Evolutionary conservation across 1,140 invertebrate species (phyloP), one percentile per base, ranked within the genome.

Genomic region (Brachystomella parvula): DNA sequence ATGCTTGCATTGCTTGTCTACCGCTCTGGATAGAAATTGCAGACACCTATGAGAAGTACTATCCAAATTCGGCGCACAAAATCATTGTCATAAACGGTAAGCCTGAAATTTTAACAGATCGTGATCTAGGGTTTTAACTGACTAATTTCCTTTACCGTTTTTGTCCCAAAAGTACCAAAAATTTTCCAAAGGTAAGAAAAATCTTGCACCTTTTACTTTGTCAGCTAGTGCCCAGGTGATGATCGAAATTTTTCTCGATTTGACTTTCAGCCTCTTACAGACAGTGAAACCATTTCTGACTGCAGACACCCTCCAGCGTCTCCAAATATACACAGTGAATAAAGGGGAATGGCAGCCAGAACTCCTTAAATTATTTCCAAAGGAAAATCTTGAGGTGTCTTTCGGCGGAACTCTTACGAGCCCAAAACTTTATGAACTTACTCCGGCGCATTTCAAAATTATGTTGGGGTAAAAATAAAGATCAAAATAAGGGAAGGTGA

Each of bases 51-150:
- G 58, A 60, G 31, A 6, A 19, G 12, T 60, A 60, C 30, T 60
- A 60, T 60, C 58, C 58, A 28, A 15, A 60, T 6, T 29, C 19
- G 6, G 29, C 9, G 24, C 3, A 31, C 58, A 60, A 35, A 9
- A 60, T 60, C 33, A 32, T 32, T n/a, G 29, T 60, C 6, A 31
- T 60, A 3, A 60, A 60, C 58, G 30, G 58, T 60, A 31, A 60
- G 58, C 19, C 24, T 12, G 3, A 15, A 15, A 9, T 24, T 17
- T 9, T 24, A 53, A 17, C 24, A 6, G 3, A 24, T 9, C 19
- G 6, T 19, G 12, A 17, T 15, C 24, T 53, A 53, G 3, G 12
- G 24, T 17, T 53, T 53, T 15, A 53, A n/a, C n/a, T n/a, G n/a
- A n/a, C n/a, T n/a, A 6, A 53, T 17, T 26, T 53, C 24, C 12